Percentiles rank a stretch among this genome's conserved stretches.
These are phyloP conservation scores for Bovichtus diacanthus DNA, from an alignment of 2,797 vertebrate genomes.

Conservation along the genomic window DNA sequence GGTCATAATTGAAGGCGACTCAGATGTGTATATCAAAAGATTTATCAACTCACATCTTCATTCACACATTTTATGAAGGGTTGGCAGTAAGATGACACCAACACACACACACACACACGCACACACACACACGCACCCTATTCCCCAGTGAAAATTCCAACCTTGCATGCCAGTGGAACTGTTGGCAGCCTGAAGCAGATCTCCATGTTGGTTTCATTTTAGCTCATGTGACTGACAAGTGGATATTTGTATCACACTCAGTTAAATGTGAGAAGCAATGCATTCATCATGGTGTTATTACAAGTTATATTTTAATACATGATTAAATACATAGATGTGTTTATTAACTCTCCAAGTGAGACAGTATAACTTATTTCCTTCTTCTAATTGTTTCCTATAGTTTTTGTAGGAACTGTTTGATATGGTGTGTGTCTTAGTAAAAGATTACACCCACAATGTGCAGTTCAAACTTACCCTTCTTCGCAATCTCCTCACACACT, in stretches of 20 bases:
- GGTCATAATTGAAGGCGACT: neutral
- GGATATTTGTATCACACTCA: conserved; percentile 21
- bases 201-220: conserved; percentile 27
- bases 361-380: neutral
- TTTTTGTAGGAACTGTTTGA: neutral
- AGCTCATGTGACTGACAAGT: conserved; percentile 22
- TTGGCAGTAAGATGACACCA: neutral
- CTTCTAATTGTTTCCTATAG: neutral
- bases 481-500: conserved; percentile 13
- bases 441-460: neutral
- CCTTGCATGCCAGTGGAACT: conserved; percentile 34
- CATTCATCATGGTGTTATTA: neutral
- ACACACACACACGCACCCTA: neutral
- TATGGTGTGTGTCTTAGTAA: neutral
- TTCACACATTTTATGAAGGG: neutral
- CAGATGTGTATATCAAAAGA: neutral
- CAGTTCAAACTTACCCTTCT: neutral
- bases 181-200: conserved; percentile 36
- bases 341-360: neutral
- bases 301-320: neutral
- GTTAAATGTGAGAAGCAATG: neutral
- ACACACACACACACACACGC: neutral
- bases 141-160: conserved; percentile 23
- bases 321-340: neutral
- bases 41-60: neutral